phyloP scores from a whole-genome alignment of 92 coral and sea anemone species.

The Epizoanthus ramosus region DNA sequence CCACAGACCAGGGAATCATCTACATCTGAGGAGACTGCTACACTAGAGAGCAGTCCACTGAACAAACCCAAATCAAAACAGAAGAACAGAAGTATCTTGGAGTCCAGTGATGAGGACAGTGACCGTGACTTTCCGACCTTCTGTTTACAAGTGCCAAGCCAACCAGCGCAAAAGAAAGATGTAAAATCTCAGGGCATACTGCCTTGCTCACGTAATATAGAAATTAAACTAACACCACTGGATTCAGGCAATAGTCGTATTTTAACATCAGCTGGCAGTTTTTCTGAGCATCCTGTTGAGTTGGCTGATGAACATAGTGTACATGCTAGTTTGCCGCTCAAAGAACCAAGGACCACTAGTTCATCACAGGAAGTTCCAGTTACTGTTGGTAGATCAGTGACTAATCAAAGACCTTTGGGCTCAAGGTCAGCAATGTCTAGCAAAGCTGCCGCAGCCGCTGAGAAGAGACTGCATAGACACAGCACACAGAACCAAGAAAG shows the following conservation, averaged over 20 bases:
- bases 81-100: not conserved
- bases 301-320: not conserved
- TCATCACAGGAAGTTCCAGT: not conserved
- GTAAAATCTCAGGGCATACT: not conserved
- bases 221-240: constrained; percentile 14
- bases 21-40: no score
- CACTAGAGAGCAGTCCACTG: not conserved
- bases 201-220: not conserved
- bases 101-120: constrained; percentile 24
- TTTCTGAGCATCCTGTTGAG: not conserved
- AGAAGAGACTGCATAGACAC: not conserved
- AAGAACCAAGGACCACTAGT: not conserved
- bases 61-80: not conserved
- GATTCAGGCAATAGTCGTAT: constrained; percentile 8
- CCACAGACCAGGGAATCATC: not conserved
- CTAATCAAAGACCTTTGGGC: not conserved
- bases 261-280: not conserved
- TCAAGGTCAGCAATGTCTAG: constrained; percentile 21
- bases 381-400: not conserved
- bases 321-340: not conserved
- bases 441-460: constrained; percentile 26
- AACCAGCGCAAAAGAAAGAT: not conserved
- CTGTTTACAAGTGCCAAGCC: constrained; percentile 11
- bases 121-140: constrained; percentile 19
- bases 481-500: not conserved